Evolutionary conservation across 2,888 invertebrate species (phyloP), one percentile per base, ranked within the genome.

Genomic region (Rotaria sp.): DNA sequence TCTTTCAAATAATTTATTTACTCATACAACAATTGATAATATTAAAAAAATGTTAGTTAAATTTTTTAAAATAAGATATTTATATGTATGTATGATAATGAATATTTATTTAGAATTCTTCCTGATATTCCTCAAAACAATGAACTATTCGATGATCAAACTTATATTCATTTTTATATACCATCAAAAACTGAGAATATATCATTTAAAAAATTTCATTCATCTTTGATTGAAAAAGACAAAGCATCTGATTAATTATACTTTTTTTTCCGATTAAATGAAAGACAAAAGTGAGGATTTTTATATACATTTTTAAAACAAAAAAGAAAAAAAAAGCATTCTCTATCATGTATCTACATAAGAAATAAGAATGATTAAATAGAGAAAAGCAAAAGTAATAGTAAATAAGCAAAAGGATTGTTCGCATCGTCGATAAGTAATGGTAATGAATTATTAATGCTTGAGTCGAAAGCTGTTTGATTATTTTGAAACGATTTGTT

Each of bases 361-460:
- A 35, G 21, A 35, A 38, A 67, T 18, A 38, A 35, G 67, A 67
- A 67, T 67, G 67, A 67, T 67, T 67, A 67, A 67, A 67, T 67
- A 67, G 67, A 35, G 18, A 67, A 67, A 67, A 67, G 67, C 67
- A 35, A 67, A 67, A 67, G 35, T 35, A 18, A 35, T 67, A 35
- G 35, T 67, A 30, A 67, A 67, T 67, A 67, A 35, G 35, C 18
- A 7, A 38, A 21, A 67, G 18, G 18, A 35, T 35, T 67, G 67
- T 67, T 67, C 67, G 67, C 67, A 67, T 35, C 67, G 67, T 67
- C 67, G 67, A 67, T 67, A 67, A 67, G 67, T 67, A 67, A 67
- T 67, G 67, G 35, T 38, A 67, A 67, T 67, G 67, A 15, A 21
- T 67, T 35, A 38, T 67, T 67, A 67, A 67, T 67, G 67, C 35